Base-by-base conservation (phyloP, 1,140 invertebrate species). In the Leptinotarsa texana region DNA sequence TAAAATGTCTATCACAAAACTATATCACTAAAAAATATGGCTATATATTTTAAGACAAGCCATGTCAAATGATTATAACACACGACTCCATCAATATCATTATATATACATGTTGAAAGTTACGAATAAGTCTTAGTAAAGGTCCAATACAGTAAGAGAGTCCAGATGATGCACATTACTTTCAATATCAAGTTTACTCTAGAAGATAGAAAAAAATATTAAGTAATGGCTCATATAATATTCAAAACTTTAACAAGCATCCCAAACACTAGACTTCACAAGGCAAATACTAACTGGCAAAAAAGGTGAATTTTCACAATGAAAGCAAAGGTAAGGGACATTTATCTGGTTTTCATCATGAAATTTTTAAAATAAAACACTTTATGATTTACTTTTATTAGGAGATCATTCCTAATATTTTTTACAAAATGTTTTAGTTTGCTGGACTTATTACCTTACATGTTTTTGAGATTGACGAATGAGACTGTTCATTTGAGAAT, bases 11-110 rank as follows among this genome's bases (percentile, higher is more conserved):
- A 74, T 69, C 65, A 74, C 66, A 51, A 68, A 68, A 74, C 22
- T 69, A 74, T 74, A 69, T 74, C 63, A 68, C 65, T 74, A 74
- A 68, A 74, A 21, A 48, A 68, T 68, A 74, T 74, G 65, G 73
- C 73, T 74, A 69, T n/a, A 68, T 51, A 22, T 74, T 69, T 27
- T 57, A 33, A 74, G 18, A 73, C 22, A 61, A 71, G 69, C 66
- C 66, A 47, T 42, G n/a, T 18, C 24, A 33, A 68, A 18, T 63
- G 15, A 18, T 18, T 63, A 48, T 47, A 47, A n/a, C 66, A 42
- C n/a, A 68, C 4, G 3, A 42, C 18, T 65, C n/a, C 42, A 42
- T 47, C 15, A 68, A 68, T 42, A 68, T 27, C 18, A n/a, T 42
- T 27, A 5, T 65, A 18, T 65, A 65, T 27, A 21, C 51, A 13